A percentile compares a stretch with the other conserved stretches of the same genome.
Conservation (phyloP, 2,797 vertebrate genomes). For the Lateolabrax maculatus region DNA sequence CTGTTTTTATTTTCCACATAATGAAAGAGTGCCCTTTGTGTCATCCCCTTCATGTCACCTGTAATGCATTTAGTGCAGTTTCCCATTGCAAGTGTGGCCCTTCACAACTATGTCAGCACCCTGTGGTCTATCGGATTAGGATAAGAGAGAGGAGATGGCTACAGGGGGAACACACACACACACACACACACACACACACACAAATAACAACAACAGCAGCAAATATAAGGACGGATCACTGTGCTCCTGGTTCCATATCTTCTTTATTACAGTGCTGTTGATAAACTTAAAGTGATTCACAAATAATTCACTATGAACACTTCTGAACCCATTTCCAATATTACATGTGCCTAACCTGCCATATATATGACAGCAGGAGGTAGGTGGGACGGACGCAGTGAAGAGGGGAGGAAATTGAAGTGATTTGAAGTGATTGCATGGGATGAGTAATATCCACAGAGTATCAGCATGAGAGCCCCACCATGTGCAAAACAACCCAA, state of each 20-base stretch:
- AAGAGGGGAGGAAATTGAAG: constrained; percentile 74
- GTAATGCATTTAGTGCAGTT: constrained; percentile 77
- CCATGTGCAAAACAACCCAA: constrained; percentile 86
- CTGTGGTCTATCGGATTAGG: constrained; percentile 74
- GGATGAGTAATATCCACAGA: constrained; percentile 67
- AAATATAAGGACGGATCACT: constrained; percentile 34
- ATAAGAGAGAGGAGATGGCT: constrained; percentile 55
- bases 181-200: background rate
- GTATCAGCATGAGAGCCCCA: constrained; percentile 78
- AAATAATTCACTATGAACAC: constrained; percentile 54
- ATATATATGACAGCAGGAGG: constrained; percentile 58
- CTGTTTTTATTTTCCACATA: constrained; percentile 64
- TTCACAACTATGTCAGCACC: constrained; percentile 67
- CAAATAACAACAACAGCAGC: constrained; percentile 22
- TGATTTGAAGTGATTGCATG: constrained; percentile 75
- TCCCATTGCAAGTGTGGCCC: constrained; percentile 60
- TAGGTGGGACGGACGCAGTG: constrained; percentile 20
- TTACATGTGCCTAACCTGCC: constrained; percentile 34
- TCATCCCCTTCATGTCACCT: constrained; percentile 72
- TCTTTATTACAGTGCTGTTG: constrained; percentile 23
- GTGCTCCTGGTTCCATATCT: constrained; percentile 36
- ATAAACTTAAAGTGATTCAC: constrained; percentile 44
- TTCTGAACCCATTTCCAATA: constrained; percentile 42
- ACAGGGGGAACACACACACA: constrained; percentile 37
- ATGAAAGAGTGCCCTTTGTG: constrained; percentile 73